Percentiles rank a stretch among this genome's conserved stretches.
phyloP scores from a whole-genome alignment of 2,888 invertebrate species.

The Zygogramma bicolorata region DNA sequence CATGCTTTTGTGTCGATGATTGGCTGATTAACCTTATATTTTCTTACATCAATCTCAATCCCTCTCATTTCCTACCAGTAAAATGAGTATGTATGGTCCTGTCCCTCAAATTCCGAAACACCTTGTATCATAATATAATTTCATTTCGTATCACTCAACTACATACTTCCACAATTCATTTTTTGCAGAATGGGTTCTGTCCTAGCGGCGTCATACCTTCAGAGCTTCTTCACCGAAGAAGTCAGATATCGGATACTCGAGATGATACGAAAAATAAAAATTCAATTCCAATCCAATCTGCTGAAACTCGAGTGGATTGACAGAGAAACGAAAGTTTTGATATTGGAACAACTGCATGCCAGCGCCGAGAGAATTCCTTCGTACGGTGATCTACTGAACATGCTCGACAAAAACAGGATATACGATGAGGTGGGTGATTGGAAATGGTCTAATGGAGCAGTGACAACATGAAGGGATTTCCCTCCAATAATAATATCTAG shows the following conservation, averaged over 20 bases:
- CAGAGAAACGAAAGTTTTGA: constrained; percentile 56
- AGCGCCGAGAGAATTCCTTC: constrained; percentile 58
- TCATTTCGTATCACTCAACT: too few species aligned
- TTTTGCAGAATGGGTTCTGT: constrained; percentile 48
- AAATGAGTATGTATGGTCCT: too few species aligned
- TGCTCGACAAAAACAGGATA: constrained; percentile 46
- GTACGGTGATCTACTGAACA: constrained; percentile 50
- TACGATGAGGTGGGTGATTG: constrained; percentile 56
- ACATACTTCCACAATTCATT: neutral
- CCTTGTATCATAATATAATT: too few species aligned
- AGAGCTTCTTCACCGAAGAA: constrained; percentile 57
- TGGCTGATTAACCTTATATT: too few species aligned
- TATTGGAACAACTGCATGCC: constrained; percentile 57
- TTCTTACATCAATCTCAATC: too few species aligned
- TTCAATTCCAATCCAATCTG: constrained; percentile 57
- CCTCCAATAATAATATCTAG: too few species aligned
- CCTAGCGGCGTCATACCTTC: constrained; percentile 58
- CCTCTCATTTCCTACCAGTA: too few species aligned
- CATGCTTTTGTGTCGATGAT: too few species aligned
- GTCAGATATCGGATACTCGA: constrained; percentile 52
- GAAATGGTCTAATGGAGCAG: too few species aligned
- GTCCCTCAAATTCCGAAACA: too few species aligned
- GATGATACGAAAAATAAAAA: constrained; percentile 60
- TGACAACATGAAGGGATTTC: too few species aligned
- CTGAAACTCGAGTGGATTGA: constrained; percentile 62